Conservation (phyloP, 2,888 invertebrate species). For the Noctua fimbriata region DNA sequence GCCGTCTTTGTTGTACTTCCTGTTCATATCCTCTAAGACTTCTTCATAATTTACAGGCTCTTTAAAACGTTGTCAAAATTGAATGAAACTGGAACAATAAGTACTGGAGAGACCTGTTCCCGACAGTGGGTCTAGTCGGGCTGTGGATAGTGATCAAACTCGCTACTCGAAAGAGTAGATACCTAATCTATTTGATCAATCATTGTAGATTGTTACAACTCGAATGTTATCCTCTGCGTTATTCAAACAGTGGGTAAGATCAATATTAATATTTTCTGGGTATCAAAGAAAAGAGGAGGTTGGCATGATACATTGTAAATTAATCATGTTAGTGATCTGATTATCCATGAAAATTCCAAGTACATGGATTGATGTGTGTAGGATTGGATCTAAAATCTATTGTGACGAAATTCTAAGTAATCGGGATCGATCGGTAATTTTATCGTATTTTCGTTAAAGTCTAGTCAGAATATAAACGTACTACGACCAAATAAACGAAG, state of each 20-base stretch:
- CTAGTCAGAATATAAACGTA: background rate
- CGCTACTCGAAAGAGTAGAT: background rate
- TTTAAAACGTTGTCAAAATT: background rate
- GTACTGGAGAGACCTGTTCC: background rate
- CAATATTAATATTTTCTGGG: background rate
- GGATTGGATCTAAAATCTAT: background rate
- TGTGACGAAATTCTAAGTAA: background rate
- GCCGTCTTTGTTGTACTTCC: background rate
- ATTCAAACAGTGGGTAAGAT: background rate
- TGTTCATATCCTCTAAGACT: too few relatives aligned
- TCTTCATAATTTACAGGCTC: background rate
- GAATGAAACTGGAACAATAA: background rate
- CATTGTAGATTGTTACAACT: background rate
- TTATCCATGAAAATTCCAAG: background rate
- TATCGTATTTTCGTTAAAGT: background rate
- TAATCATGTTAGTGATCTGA: background rate
- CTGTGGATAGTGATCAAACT: background rate
- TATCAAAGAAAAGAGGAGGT: background rate
- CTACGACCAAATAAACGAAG: background rate
- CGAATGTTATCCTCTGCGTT: background rate
- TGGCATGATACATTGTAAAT: background rate
- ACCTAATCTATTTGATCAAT: background rate
- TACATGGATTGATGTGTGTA: too few relatives aligned
- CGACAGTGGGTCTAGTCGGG: rapidly evolving
- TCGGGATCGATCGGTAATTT: background rate